Evolutionary conservation across 1,140 invertebrate species (phyloP), one percentile per base, ranked within the genome.

Genomic region (Bombus affinis): DNA sequence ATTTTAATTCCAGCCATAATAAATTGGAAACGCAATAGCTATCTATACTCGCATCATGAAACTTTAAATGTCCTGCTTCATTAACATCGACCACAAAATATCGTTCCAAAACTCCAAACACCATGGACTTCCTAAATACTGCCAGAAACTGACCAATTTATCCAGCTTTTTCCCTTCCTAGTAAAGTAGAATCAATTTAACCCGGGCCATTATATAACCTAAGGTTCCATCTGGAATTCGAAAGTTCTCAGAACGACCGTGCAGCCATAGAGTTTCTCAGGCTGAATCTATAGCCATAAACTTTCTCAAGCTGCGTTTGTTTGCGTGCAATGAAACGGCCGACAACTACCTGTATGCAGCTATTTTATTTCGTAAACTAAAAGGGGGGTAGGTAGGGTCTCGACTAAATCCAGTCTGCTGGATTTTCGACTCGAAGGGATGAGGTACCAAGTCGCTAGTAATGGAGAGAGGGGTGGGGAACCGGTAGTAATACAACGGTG

Each of bases 221-320:
- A 88, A 89, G 88, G 37, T 91, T 90, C 86, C 91, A 82, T 73
- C 86, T 86, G 83, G 89, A 92, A 92, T 93, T 91, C 84, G 81
- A 85, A 92, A 92, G 89, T 92, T 88, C 6, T 6, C 5, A 44
- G 42, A 73, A 44, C 39, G 25, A 73, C 39, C 70, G 37, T 42
- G 25, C 68, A 66, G 66, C 66, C 35, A 37, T 68, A 35, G 35
- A 25, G 15, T 68, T 68, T 66, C 59, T 15, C 66, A 22, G 37
- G 18, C 32, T 39, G 44, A 66, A 66, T 37, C 65, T 82, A 71
- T 42, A 47, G 32, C 78, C 79, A 53, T 28, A 25, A 47, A 78
- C 53, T 79, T 79, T 76, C 44, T 44, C 39, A 32, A 37, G 35
- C 66, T 68, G 70, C 37, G 71, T 74, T 53, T 59, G 57, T 77